Conservation (phyloP, 92 coral and sea anemone genomes). For the Actinernus sp. region DNA sequence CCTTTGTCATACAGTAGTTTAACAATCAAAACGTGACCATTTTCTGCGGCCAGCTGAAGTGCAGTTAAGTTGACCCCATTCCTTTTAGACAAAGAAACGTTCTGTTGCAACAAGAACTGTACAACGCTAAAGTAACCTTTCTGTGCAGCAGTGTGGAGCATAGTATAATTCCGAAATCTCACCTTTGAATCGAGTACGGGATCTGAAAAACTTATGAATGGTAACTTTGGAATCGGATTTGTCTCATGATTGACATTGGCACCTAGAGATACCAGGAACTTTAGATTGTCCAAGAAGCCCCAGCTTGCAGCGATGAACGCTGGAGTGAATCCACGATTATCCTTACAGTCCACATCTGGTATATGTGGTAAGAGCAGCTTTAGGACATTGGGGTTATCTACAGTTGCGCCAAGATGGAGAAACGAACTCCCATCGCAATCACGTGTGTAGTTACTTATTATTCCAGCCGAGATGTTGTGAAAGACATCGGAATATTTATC, state of each 20-base stretch:
- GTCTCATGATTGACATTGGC: constrained; percentile 50
- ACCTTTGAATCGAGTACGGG: constrained; percentile 33
- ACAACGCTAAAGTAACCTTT: constrained; percentile 54
- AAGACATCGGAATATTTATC: background rate
- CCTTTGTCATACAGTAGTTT: constrained; percentile 43
- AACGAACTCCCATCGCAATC: constrained; percentile 1
- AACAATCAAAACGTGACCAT: constrained; percentile 58
- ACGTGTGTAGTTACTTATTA: background rate
- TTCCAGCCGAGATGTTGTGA: background rate
- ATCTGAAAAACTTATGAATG: constrained; percentile 3
- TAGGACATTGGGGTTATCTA: constrained; percentile 23
- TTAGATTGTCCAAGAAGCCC: constrained; percentile 53
- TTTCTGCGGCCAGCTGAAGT: constrained; percentile 60
- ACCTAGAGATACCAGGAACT: constrained; percentile 43
- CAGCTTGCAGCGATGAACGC: constrained; percentile 72
- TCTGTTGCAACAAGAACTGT: constrained; percentile 30
- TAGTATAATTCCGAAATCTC: constrained; percentile 36
- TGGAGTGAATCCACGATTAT: constrained; percentile 63
- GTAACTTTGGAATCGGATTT: background rate
- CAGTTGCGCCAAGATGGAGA: constrained; percentile 62
- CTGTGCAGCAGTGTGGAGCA: constrained; percentile 63
- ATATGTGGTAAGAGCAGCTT: constrained; percentile 48
- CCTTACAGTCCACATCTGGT: constrained; percentile 33
- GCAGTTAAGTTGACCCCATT: constrained; percentile 44
- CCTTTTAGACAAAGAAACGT: constrained; percentile 6